phyloP scores from a whole-genome alignment of 2,113 vertebrate species.

The Cairina moschata region DNA sequence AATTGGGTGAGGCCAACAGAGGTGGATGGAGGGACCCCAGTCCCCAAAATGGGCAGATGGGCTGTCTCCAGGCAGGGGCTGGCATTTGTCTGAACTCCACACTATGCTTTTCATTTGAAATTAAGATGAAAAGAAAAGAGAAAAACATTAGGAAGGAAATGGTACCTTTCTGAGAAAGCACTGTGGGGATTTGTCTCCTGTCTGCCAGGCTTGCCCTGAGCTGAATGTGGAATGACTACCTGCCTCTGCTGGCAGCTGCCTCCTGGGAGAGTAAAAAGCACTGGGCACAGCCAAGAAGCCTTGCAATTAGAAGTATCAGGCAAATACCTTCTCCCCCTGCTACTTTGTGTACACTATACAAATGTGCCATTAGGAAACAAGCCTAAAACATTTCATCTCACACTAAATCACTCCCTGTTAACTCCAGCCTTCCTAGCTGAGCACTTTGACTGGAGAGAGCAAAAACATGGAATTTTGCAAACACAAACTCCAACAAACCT shows the following conservation, averaged over 20 bases:
- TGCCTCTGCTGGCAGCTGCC: neutral
- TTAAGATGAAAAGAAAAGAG: neutral
- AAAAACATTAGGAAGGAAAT: neutral
- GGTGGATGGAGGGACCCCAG: neutral
- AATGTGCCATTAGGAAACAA: neutral
- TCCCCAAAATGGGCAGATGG: neutral
- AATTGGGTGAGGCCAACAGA: rapidly evolving
- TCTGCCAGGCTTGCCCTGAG: neutral
- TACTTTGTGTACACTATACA: neutral
- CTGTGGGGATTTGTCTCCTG: neutral
- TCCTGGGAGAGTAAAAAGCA: neutral
- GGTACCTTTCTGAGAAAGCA: neutral
- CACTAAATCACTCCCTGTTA: neutral
- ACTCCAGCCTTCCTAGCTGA: neutral
- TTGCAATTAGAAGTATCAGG: neutral
- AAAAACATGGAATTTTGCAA: neutral
- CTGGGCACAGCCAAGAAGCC: neutral
- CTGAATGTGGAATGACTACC: neutral
- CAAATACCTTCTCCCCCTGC: neutral
- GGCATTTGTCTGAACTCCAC: neutral
- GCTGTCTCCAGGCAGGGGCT: neutral
- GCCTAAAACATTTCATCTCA: neutral
- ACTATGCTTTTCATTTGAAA: neutral
- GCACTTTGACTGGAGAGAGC: neutral
- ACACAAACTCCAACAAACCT: neutral